A percentile compares a stretch with the other conserved stretches of the same genome.
These are phyloP conservation scores for Eurystomus glaucurus DNA, from an alignment of 2,797 vertebrate species.

Conservation along the genomic window DNA sequence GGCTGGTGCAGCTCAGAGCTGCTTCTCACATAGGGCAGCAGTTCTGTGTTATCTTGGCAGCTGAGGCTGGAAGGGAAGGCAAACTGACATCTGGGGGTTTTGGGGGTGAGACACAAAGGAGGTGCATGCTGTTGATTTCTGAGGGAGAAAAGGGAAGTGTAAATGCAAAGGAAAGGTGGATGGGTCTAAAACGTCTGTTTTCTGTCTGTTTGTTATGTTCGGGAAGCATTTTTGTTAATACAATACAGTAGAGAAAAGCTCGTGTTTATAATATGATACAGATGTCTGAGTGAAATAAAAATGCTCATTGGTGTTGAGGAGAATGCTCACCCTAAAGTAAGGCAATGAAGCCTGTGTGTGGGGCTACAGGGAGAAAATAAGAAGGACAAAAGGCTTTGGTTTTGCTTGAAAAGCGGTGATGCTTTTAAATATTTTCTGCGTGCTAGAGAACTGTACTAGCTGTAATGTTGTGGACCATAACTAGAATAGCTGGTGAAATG, in stretches of 20 bases:
- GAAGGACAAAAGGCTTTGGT: not conserved
- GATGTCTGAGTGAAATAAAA: not conserved
- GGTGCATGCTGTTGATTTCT: not conserved
- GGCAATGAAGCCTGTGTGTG: not conserved
- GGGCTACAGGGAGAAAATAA: not conserved
- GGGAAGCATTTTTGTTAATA: not conserved
- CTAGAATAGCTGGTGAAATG: not conserved
- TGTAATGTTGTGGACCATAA: not conserved
- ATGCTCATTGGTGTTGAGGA: not conserved
- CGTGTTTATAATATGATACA: not conserved
- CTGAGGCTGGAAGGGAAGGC: not conserved
- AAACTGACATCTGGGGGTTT: accelerated
- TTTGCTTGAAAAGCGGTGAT: not conserved
- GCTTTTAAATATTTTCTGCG: not conserved
- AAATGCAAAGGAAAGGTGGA: not conserved
- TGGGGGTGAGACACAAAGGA: not conserved
- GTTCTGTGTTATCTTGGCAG: not conserved
- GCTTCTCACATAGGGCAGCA: not conserved
- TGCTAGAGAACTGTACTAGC: not conserved
- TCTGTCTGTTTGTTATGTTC: not conserved
- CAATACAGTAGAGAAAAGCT: not conserved
- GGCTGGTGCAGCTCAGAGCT: not conserved
- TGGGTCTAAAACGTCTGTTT: not conserved
- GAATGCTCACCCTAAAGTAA: not conserved
- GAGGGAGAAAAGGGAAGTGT: not conserved